Evolutionary conservation across 2,888 invertebrate genomes (phyloP), one percentile per base, ranked within the genome.

Genomic region (Cephonodes hylas): DNA sequence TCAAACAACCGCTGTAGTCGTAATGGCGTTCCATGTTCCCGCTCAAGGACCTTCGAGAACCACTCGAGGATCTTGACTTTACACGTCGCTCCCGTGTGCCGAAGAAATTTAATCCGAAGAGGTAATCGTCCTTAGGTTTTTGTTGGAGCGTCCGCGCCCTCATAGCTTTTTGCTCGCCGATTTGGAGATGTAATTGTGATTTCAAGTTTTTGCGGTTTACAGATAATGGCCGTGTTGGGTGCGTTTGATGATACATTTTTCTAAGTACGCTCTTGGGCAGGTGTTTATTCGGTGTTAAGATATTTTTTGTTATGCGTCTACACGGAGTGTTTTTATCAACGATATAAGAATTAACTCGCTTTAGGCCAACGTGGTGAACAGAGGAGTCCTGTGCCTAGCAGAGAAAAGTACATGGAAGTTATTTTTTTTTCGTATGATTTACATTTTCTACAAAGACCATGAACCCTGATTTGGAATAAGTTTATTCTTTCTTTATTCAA

Each of bases 81-180:
- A 83, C 83, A 84, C 84, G 83, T 75, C 77, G 65, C 63, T 25
- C 58, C 34, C 60, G 53, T 57, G 63, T 68, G 65, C 68, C 63
- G 68, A 63, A 72, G 78, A 76, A 83, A 83, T 83, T 83, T 83
- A 83, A 83, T 82, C 81, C 76, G 74, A 74, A 71, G 76, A 75
- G 76, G 76, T 73, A 77, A 77, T 79, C 74, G 74, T 70, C 74
- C 77, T 72, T 75, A 64, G 67, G 73, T 76, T 80, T 80, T 80
- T 76, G 67, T 76, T 69, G 62, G 61, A 42, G 44, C 42, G 70
- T 60, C 22, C 53, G 31, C 31, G 53, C 27, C 15, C 27, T 31
- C 27, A n/a, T 31, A 53, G 66, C n/a, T 67, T 70, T 69, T 68
- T 68, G 64, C 60, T 31, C n/a, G n/a, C n/a, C 22, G 45, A 45